A percentile compares a stretch with the other conserved stretches of the same genome.
phyloP scores from a whole-genome alignment of 2,888 invertebrate species.

The Rotaria sp. region DNA sequence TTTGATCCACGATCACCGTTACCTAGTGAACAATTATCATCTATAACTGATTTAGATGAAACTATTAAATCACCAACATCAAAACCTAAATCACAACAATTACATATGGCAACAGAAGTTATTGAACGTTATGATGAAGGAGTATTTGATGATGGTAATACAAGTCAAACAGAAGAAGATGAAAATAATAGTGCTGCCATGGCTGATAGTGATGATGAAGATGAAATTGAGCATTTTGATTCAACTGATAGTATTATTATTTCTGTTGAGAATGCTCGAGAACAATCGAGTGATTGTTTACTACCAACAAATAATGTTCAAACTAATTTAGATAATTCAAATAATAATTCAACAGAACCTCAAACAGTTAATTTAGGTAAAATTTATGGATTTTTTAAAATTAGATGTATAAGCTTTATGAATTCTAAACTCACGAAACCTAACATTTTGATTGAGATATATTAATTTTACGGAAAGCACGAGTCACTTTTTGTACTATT shows the following conservation, averaged over 20 bases:
- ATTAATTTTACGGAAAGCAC: too few relatives aligned
- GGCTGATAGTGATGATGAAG: neutral
- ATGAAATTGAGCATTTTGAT: conserved; percentile 25
- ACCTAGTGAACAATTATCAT: neutral
- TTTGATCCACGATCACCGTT: neutral
- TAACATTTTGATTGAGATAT: too few relatives aligned
- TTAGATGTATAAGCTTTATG: too few relatives aligned
- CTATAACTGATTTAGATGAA: conserved; percentile 17
- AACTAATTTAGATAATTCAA: conserved; percentile 8
- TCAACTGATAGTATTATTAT: neutral
- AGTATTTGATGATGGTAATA: neutral
- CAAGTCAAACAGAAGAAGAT: neutral
- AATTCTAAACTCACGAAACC: too few relatives aligned
- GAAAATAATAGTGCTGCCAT: neutral
- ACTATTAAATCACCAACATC: neutral
- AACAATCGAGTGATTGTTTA: neutral
- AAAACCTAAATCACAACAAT: neutral
- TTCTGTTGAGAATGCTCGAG: neutral
- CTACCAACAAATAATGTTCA: neutral
- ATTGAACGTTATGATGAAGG: conserved; percentile 11
- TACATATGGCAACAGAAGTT: conserved; percentile 20
- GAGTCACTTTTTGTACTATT: too few relatives aligned
- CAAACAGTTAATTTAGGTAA: neutral
- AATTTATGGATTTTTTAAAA: too few relatives aligned
- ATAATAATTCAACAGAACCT: neutral